Evolutionary conservation across 2,888 invertebrate species (phyloP).

Genomic region (Trichacis sp.): DNA sequence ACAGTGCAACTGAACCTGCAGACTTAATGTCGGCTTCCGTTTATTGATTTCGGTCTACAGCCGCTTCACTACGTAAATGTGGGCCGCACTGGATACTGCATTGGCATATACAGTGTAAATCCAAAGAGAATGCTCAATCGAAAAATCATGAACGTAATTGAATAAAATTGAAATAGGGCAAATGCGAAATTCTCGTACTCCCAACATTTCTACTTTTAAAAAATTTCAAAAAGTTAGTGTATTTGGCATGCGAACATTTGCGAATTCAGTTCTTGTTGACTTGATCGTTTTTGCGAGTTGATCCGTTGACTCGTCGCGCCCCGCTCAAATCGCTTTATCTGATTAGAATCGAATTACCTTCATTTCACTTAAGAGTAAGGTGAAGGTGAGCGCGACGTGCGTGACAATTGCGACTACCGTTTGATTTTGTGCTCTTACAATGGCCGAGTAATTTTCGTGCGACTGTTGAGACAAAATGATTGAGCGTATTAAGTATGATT

Average conservation of each 20-base stretch:
- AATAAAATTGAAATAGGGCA: too few species aligned
- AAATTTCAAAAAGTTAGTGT: too few species aligned
- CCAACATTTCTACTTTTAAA: too few species aligned
- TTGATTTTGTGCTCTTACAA: constrained; percentile 10
- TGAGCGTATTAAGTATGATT: constrained; percentile 14
- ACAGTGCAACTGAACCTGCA: constrained; percentile 25
- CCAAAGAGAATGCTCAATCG: not conserved
- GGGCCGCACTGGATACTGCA: constrained; percentile 51
- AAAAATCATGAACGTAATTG: too few species aligned
- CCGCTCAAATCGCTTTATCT: constrained; percentile 27
- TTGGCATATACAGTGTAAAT: constrained; percentile 19
- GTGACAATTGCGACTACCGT: constrained; percentile 20
- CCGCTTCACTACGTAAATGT: constrained; percentile 53
- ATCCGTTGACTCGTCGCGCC: not conserved
- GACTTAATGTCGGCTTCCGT: constrained; percentile 59
- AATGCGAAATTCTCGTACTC: too few species aligned
- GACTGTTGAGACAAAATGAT: constrained; percentile 18
- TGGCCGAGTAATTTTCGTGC: constrained; percentile 15
- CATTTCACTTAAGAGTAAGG: constrained; percentile 29
- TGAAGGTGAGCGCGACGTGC: constrained; percentile 33
- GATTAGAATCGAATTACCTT: constrained; percentile 26
- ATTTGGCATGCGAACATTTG: too few species aligned
- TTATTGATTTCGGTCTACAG: constrained; percentile 64
- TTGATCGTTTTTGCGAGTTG: not conserved
- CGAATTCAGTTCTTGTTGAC: not conserved